Evolutionary conservation across 92 coral and sea anemone species (phyloP).

Genomic region (Montipora capitata): DNA sequence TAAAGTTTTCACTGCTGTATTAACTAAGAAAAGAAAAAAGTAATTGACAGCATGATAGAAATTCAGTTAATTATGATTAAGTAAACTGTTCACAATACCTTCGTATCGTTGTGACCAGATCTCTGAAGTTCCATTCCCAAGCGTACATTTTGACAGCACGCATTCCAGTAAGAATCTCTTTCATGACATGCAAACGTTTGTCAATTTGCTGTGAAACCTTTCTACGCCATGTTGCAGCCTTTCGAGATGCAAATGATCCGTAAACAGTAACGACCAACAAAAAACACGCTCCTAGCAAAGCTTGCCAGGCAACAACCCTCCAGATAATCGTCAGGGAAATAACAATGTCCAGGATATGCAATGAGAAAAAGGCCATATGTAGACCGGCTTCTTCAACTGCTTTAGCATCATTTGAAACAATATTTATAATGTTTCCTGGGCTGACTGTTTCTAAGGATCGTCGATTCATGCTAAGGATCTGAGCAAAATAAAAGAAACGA

Average conservation of each 20-base stretch:
- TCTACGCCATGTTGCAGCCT: conserved; percentile 16
- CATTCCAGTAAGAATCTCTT: conserved; percentile 39
- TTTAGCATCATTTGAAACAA: conserved; percentile 49
- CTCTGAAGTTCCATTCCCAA: conserved; percentile 52
- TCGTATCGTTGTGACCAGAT: conserved; percentile 30
- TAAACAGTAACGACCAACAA: conserved; percentile 15
- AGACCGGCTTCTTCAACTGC: conserved; percentile 1
- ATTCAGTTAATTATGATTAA: too few relatives aligned
- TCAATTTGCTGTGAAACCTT: conserved; percentile 19
- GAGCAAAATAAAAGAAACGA: neutral
- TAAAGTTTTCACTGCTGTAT: too few relatives aligned
- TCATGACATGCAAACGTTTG: conserved; percentile 24
- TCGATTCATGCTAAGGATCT: conserved; percentile 16
- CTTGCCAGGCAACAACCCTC: conserved; percentile 48
- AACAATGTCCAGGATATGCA: conserved; percentile 9
- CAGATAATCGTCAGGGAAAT: conserved; percentile 5
- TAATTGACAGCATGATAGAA: neutral
- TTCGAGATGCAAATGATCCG: conserved; percentile 16
- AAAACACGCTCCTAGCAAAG: conserved; percentile 15
- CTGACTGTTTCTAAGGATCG: conserved; percentile 11
- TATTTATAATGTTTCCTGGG: conserved; percentile 24
- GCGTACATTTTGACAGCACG: conserved; percentile 48
- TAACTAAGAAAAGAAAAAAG: neutral
- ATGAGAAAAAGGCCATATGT: neutral
- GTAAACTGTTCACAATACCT: neutral